Base-by-base conservation (phyloP, 2,888 invertebrate species). In the Carcina quercana region DNA sequence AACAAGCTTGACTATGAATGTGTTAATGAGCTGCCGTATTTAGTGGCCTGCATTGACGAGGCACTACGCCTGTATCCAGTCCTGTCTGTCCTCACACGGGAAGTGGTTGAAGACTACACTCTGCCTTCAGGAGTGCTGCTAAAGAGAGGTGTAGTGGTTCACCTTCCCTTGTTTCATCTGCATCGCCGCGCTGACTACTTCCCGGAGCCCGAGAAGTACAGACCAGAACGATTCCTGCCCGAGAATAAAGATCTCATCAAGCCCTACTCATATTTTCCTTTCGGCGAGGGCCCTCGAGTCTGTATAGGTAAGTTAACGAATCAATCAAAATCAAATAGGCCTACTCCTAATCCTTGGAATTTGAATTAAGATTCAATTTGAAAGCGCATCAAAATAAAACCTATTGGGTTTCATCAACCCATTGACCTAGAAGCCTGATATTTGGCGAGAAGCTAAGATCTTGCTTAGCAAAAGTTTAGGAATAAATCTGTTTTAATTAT, bases 251-350 rank as follows among this genome's bases (percentile, higher is more conserved):
- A 41, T 0, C 50, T 59, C 8, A 53, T 76, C 2, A 61, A 39
- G 12, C 70, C 66, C 0, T 74, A 60, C 28, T 69, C 67, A 0
- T 78, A 66, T 35, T 41, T 74, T 27, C 74, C 78, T 0, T 80
- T 76, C 35, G 78, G 79, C 8, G 76, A 71, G 36, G 76, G 78
- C 1, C 72, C 63, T 0, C 59, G 76, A 35, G 13, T 27, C n/a
- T 27, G 32, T 15, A 21, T 27, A 8, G 27, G 32, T 32, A 22
- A 22, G 20, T n/a, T n/a, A n/a, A n/a, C n/a, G n/a, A n/a, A n/a
- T n/a, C n/a, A n/a, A n/a, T n/a, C n/a, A n/a, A n/a, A n/a, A n/a
- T n/a, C n/a, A n/a, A n/a, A n/a, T n/a, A n/a, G n/a, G n/a, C n/a
- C n/a, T n/a, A n/a, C n/a, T n/a, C n/a, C n/a, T n/a, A n/a, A n/a